A percentile compares a stretch with the other conserved stretches of the same genome.
These are phyloP conservation scores for Bovichtus diacanthus DNA, from an alignment of 2,797 vertebrate species.

Conservation along the genomic window DNA sequence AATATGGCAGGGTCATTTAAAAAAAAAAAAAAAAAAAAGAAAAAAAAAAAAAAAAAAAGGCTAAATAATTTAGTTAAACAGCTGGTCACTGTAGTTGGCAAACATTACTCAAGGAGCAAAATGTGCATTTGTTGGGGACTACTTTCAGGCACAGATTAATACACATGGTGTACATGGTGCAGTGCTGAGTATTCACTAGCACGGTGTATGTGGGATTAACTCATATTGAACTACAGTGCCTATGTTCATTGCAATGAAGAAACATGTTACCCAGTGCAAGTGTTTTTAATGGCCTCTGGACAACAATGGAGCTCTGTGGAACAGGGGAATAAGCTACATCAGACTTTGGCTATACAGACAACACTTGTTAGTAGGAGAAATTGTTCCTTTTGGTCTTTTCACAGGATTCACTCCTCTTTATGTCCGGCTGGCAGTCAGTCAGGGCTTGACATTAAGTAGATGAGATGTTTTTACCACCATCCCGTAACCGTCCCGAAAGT, in stretches of 20 bases:
- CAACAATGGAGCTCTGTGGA: background rate
- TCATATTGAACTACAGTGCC: background rate
- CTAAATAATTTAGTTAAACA: background rate
- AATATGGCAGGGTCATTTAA: background rate
- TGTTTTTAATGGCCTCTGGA: background rate
- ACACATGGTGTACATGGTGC: background rate
- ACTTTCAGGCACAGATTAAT: background rate
- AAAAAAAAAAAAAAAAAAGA: no score
- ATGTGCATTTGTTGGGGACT: background rate
- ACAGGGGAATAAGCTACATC: background rate
- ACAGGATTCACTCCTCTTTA: no score
- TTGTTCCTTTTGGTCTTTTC: background rate
- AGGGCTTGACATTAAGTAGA: no score
- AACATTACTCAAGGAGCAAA: slow-evolving; percentile 4
- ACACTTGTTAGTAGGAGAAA: background rate
- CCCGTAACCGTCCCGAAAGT: no score
- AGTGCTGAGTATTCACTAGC: slow-evolving; percentile 1
- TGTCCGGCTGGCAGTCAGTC: no score
- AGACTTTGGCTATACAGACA: background rate
- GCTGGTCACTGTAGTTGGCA: background rate
- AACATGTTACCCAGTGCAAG: background rate
- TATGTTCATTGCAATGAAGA: background rate
- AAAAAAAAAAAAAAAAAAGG: no score
- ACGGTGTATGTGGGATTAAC: background rate
- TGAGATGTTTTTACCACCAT: no score